phyloP scores from a whole-genome alignment of 2,113 vertebrate species.

The Prinia subflava region DNA sequence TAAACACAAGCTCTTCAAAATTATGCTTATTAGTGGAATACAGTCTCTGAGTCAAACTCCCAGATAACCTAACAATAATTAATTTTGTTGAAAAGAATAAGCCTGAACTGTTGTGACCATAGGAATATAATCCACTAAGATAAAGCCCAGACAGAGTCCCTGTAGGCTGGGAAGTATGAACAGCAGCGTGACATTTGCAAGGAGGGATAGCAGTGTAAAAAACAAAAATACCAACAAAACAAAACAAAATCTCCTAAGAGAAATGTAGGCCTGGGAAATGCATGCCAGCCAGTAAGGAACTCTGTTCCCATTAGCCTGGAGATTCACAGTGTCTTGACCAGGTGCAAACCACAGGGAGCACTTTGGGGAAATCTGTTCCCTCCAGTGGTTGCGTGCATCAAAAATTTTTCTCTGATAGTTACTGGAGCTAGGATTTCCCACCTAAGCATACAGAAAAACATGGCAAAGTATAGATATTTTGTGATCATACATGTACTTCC shows the following conservation, averaged over 20 bases:
- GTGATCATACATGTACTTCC: not conserved
- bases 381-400: not conserved
- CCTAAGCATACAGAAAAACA: not conserved
- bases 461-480: not conserved
- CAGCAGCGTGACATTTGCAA: not conserved
- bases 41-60: not conserved
- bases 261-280: not conserved
- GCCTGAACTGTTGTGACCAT: not conserved
- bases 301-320: not conserved
- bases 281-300: not conserved
- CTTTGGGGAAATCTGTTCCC: not conserved
- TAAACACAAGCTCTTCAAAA: not conserved
- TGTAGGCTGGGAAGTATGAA: not conserved
- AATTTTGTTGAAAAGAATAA: constrained; percentile 9
- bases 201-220: not conserved
- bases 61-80: not conserved
- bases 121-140: not conserved
- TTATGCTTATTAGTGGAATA: not conserved
- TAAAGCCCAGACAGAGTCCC: not conserved
- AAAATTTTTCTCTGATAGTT: not conserved
- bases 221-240: not conserved
- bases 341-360: not conserved
- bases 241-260: not conserved
- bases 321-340: not conserved
- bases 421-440: not conserved